These are phyloP conservation scores for Agrilus mali DNA, from an alignment of 2,888 invertebrate species.

Conservation along the genomic window DNA sequence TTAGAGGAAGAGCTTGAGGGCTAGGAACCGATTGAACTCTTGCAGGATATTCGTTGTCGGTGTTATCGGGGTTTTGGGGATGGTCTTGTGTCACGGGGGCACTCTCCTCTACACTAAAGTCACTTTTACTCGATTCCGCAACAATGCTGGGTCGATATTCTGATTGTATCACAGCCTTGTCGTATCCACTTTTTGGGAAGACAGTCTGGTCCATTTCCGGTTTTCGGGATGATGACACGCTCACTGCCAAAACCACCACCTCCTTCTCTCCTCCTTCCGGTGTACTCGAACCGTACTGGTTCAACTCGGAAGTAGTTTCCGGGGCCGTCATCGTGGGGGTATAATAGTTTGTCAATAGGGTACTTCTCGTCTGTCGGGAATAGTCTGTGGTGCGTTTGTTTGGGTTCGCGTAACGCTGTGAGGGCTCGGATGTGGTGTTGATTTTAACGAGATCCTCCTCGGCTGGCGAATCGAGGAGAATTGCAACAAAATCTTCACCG, in stretches of 20 bases:
- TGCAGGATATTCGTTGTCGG: slow-evolving; percentile 20
- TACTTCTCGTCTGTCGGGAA: no score
- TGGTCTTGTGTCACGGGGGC: slow-evolving; percentile 36
- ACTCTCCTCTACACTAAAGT: slow-evolving; percentile 44
- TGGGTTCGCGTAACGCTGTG: no score
- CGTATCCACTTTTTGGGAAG: neutral
- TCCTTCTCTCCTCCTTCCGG: no score
- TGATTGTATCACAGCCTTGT: slow-evolving; percentile 23
- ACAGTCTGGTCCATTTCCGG: slow-evolving; percentile 1
- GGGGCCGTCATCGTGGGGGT: no score
- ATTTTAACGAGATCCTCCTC: slow-evolving; percentile 1
- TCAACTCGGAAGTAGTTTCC: no score
- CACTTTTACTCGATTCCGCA: slow-evolving; percentile 44
- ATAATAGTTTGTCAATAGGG: no score
- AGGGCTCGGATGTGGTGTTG: no score
- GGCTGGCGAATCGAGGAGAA: slow-evolving; percentile 29
- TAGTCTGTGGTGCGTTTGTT: no score
- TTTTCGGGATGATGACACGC: neutral
- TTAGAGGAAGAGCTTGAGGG: slow-evolving; percentile 4
- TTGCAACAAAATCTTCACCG: slow-evolving; percentile 36
- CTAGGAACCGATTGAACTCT: slow-evolving; percentile 16
- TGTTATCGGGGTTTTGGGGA: slow-evolving; percentile 12
- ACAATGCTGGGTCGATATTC: slow-evolving; percentile 37
- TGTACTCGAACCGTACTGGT: no score
- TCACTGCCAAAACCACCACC: no score